Percentiles rank a stretch among this genome's conserved stretches.
phyloP scores from a whole-genome alignment of 2,797 vertebrate genomes.

The Danio albolineatus region DNA sequence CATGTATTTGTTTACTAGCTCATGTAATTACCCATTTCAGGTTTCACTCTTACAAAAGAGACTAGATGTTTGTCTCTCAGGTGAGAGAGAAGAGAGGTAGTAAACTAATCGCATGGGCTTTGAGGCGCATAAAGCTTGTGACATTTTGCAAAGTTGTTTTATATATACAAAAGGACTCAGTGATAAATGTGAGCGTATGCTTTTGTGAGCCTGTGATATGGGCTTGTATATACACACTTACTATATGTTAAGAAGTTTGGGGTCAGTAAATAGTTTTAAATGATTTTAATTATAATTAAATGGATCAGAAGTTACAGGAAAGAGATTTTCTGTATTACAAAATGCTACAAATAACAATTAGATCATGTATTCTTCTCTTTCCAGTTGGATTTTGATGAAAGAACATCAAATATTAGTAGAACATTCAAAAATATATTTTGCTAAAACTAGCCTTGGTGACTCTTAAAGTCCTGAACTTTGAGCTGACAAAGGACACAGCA shows the following conservation, averaged over 20 bases:
- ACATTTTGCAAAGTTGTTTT: conserved; percentile 29
- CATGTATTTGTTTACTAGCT: conserved; percentile 54
- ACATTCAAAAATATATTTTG: too few species aligned
- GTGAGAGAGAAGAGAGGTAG: conserved; percentile 26
- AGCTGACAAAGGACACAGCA: too few species aligned
- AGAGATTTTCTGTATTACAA: too few species aligned
- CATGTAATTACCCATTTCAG: conserved; percentile 57
- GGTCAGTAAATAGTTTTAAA: background rate
- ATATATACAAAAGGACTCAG: background rate
- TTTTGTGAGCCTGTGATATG: background rate
- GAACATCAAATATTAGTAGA: too few species aligned
- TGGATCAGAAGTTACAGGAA: background rate
- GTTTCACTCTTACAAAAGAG: conserved; percentile 47
- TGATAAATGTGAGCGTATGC: background rate
- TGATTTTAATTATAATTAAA: background rate
- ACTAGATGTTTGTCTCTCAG: conserved; percentile 45
- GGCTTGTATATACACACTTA: background rate
- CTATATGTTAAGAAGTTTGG: background rate
- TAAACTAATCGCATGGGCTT: conserved; percentile 24
- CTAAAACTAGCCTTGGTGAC: too few species aligned
- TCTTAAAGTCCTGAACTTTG: too few species aligned
- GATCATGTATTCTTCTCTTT: too few species aligned
- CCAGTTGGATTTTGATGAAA: too few species aligned
- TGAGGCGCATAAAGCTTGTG: background rate
- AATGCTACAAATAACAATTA: background rate